Evolutionary conservation across 2,888 invertebrate species (phyloP), one percentile per base, ranked within the genome.

Genomic region (Gymnocheta viridis): DNA sequence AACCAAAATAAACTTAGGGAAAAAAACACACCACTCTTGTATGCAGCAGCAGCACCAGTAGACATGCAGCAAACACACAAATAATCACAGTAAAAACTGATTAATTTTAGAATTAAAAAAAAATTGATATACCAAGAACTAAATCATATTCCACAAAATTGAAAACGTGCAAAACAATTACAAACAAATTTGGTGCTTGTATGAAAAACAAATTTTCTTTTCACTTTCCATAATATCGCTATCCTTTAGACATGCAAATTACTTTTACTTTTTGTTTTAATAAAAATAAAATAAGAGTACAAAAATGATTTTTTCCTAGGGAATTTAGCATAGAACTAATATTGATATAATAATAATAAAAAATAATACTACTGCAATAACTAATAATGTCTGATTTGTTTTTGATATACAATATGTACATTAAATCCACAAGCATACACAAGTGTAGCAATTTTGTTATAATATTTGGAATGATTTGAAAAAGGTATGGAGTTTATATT

Each of bases 51-150:
- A 85, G 82, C 76, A 82, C 73, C 79, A 85, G 76, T 64, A 78
- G 78, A 82, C 82, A 79, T 85, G 85, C 85, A 85, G 85, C 85
- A 85, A 82, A 85, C 85, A 86, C 83, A 64, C 64, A 83, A 74
- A 72, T 78, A 49, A 66, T 76, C 77, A 82, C 58, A 82, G 58
- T 54, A 77, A 72, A 69, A 64, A 78, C 44, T 60, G 51, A 14
- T 51, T 66, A 76, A 67, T 32, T 77, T 81, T 47, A 54, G 24
- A 73, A 62, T 49, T 58, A 38, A 49, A 58, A 77, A 54, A 27
- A 69, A 62, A 67, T 24, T 38, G 17, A 38, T 49, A 58, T 47
- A 4, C 24, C 56, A 67, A 62, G 24, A 62, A 72, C 58, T 72
- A 56, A 83, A 80, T 76, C 76, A 76, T 70, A 66, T 72, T 49